Evolutionary conservation across 37 sponge, comb jelly and placozoan species (phyloP).

Genomic region (Oopsacas minuta): DNA sequence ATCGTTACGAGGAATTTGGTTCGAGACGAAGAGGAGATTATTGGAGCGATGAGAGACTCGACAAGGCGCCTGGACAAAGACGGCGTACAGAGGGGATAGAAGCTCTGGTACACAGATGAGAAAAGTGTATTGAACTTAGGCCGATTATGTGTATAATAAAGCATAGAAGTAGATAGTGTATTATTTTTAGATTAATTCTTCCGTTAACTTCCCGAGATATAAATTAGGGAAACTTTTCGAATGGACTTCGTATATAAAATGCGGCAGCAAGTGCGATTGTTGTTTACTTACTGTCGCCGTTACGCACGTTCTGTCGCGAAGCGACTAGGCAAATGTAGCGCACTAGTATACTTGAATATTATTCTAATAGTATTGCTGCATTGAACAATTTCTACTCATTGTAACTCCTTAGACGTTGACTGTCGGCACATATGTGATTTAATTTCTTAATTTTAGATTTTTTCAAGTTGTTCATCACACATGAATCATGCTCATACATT

Average conservation of each 20-base stretch:
- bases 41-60: not conserved
- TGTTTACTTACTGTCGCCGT: too few relatives aligned
- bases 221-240: not conserved
- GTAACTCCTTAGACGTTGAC: too few relatives aligned
- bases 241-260: too few relatives aligned
- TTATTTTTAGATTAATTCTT: not conserved
- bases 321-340: too few relatives aligned
- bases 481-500: not conserved
- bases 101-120: not conserved
- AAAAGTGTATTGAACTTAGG: not conserved
- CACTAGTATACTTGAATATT: too few relatives aligned
- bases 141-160: not conserved
- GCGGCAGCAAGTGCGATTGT: too few relatives aligned
- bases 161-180: not conserved
- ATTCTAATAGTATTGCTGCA: too few relatives aligned
- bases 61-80: not conserved
- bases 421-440: too few relatives aligned
- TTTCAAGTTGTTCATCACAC: not conserved
- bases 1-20: not conserved
- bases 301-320: too few relatives aligned
- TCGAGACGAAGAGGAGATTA: not conserved
- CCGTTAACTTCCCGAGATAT: not conserved
- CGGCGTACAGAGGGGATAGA: not conserved
- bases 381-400: too few relatives aligned
- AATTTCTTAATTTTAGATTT: not conserved